Evolutionary conservation across 1,140 invertebrate species (phyloP), one percentile per base, ranked within the genome.

Genomic region (Apis florea): DNA sequence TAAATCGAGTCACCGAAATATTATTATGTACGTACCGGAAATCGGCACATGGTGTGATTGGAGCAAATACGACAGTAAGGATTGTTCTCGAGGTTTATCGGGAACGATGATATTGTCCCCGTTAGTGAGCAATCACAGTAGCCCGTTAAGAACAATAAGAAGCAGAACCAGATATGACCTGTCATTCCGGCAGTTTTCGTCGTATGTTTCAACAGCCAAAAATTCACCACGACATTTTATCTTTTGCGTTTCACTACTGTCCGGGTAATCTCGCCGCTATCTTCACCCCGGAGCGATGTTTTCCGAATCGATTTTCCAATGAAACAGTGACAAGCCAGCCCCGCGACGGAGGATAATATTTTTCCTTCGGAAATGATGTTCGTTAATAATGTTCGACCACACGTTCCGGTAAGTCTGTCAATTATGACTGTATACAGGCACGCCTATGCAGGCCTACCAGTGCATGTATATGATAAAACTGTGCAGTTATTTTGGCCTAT

Each of bases 21-120:
- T 40, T 40, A 40, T 40, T 40, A 40, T 40, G 31, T 40, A 90
- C 86, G 76, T 88, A 92, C 90, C 68, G 86, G 88, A 78, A 85
- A 91, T 49, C 70, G 83, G 69, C 90, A 91, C 87, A 90, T 88
- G 26, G 87, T 90, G 79, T 91, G 89, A 83, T 79, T 70, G 26
- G 63, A 9, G 72, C 87, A 92, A 71, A 91, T 83, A 8, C 59
- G 77, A 47, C 90, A 91, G 83, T 91, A 91, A 87, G 84, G 77
- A 68, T 66, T 75, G 21, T 58, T 70, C 17, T 83, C 77, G 24
- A 15, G 61, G 6, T 17, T 51, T 10, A n/a, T 17, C 8, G 26
- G 15, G 17, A 26, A 51, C 61, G 53, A n/a, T n/a, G 59, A 24
- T 73, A 63, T 54, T 56, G 17, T 69, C 67, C 58, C 59, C 70